Conservation (phyloP, 2,797 vertebrate species). For the Xyrichtys novacula region DNA sequence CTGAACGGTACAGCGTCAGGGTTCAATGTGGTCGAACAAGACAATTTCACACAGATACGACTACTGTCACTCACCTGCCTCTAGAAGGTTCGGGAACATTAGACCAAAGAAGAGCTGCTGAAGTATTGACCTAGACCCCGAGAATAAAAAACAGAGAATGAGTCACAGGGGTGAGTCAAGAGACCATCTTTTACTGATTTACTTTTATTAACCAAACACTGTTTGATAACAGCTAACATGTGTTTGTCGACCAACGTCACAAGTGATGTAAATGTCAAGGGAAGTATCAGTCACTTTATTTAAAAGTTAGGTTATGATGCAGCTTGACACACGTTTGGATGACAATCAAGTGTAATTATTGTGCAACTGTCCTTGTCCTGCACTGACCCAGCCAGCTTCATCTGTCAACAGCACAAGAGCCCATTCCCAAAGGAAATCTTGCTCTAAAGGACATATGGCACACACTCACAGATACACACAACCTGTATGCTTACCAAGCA, state of each 20-base stretch:
- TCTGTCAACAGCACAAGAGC: constrained; percentile 32
- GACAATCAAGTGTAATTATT: constrained; percentile 40
- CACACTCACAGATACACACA: constrained; percentile 17
- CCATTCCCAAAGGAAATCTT: constrained; percentile 41
- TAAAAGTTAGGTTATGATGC: constrained; percentile 35
- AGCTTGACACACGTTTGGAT: constrained; percentile 34
- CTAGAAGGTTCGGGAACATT: constrained; percentile 89
- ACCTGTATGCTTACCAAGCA: constrained; percentile 89
- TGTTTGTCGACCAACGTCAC: constrained; percentile 25
- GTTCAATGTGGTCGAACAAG: neutral
- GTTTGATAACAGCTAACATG: constrained; percentile 38
- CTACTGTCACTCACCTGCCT: constrained; percentile 90
- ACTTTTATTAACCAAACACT: constrained; percentile 20
- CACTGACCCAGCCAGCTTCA: constrained; percentile 35
- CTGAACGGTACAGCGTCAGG: neutral
- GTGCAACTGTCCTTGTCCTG: constrained; percentile 48
- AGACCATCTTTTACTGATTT: constrained; percentile 36
- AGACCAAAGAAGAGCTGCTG: constrained; percentile 93
- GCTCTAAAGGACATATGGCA: constrained; percentile 34
- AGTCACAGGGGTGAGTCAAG: constrained; percentile 47
- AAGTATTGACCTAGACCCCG: constrained; percentile 90
- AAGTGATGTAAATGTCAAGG: constrained; percentile 53
- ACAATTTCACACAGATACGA: neutral
- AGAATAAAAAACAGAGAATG: constrained; percentile 29
- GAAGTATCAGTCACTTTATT: constrained; percentile 42